Evolutionary conservation across 2,113 vertebrate species (phyloP).

Genomic region (Tupaia chinensis): DNA sequence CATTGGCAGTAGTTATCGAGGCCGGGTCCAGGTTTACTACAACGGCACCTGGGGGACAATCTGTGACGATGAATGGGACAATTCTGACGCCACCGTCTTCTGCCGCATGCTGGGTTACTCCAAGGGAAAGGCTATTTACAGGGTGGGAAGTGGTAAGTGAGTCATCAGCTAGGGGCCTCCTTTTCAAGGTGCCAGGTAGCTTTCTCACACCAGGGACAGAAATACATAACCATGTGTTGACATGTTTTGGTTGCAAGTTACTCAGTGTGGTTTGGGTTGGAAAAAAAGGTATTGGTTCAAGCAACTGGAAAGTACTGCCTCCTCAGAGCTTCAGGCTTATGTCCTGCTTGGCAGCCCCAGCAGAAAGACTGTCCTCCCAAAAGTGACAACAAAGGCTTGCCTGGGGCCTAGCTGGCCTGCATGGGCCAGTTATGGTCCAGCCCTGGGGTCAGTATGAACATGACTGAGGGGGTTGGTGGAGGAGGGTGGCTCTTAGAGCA

Average conservation of each 20-base stretch:
- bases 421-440: not conserved
- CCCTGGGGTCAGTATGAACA: not conserved
- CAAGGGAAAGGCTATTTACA: rapidly evolving
- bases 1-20: slow-evolving; percentile 18
- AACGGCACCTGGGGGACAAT: slow-evolving; percentile 90
- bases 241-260: not conserved
- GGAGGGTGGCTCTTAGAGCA: not conserved
- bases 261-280: not conserved
- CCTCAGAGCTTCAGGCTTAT: not conserved
- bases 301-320: not conserved
- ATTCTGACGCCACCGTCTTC: slow-evolving; percentile 85
- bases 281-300: not conserved
- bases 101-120: slow-evolving; percentile 92
- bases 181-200: not conserved
- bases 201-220: not conserved
- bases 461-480: not conserved
- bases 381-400: not conserved
- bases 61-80: slow-evolving; percentile 91
- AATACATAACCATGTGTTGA: not conserved
- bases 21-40: slow-evolving; percentile 90
- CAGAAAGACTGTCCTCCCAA: not conserved
- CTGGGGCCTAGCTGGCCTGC: too few relatives aligned
- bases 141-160: slow-evolving; percentile 85
- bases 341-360: not conserved
- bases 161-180: not conserved